Percentiles rank a stretch among this genome's conserved stretches.
Conservation (phyloP, 1,140 invertebrate genomes). For the Bombus sibiricus region DNA sequence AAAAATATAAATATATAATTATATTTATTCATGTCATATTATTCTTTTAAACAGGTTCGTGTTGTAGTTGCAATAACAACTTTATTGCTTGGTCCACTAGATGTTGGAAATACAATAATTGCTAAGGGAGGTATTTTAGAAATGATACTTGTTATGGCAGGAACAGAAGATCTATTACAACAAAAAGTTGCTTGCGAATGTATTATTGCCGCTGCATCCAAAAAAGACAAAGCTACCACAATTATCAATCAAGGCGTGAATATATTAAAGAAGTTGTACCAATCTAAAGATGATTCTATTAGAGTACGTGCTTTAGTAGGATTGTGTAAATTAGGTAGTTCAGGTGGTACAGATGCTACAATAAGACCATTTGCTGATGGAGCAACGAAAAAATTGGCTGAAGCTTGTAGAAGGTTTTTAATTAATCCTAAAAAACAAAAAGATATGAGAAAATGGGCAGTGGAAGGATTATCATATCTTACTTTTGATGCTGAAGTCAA, state of each 20-base stretch:
- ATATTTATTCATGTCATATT: neutral
- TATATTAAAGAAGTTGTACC: conserved; percentile 97
- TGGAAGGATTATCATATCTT: conserved; percentile 98
- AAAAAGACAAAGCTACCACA: conserved; percentile 97
- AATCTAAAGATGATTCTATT: conserved; percentile 95
- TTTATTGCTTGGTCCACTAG: conserved; percentile 94
- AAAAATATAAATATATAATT: neutral
- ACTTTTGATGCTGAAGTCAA: conserved; percentile 99
- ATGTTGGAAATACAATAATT: conserved; percentile 96
- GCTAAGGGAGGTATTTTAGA: conserved; percentile 96
- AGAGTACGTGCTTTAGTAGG: conserved; percentile 95
- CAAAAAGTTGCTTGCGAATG: conserved; percentile 98
- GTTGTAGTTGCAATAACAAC: conserved; percentile 95
- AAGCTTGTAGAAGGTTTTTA: conserved; percentile 95
- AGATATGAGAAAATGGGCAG: conserved; percentile 97
- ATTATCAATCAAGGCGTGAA: conserved; percentile 96
- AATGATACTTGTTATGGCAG: conserved; percentile 99
- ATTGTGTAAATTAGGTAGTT: conserved; percentile 97
- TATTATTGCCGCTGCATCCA: conserved; percentile 97
- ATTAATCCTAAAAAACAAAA: conserved; percentile 93
- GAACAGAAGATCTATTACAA: conserved; percentile 91
- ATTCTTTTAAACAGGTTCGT: conserved; percentile 81
- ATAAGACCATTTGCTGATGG: conserved; percentile 97
- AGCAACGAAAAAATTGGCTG: conserved; percentile 95
- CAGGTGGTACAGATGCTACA: conserved; percentile 97